These are phyloP conservation scores for Prinia subflava DNA, from an alignment of 2,113 vertebrate species.

Conservation along the genomic window DNA sequence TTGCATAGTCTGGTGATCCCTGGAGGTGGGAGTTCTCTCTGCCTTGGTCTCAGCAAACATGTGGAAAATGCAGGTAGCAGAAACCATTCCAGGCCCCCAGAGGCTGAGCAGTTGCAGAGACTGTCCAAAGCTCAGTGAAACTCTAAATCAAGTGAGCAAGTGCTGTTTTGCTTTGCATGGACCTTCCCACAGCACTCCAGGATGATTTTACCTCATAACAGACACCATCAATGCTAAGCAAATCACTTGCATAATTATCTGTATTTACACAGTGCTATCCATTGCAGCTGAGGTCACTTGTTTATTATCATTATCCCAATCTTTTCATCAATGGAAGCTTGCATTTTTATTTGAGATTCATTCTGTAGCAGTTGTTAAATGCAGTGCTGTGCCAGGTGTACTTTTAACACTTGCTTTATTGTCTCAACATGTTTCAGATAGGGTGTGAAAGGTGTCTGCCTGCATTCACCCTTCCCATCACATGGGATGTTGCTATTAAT, in stretches of 20 bases:
- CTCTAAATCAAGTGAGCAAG: background rate
- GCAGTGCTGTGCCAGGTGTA: background rate
- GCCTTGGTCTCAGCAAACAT: background rate
- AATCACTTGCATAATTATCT: conserved; percentile 12
- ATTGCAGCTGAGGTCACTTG: background rate
- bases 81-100: background rate
- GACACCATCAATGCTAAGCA: conserved; percentile 21
- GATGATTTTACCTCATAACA: background rate
- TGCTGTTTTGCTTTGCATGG: background rate
- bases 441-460: background rate
- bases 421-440: background rate
- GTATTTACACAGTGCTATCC: background rate
- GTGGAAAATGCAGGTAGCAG: background rate
- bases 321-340: background rate
- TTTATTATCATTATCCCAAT: background rate
- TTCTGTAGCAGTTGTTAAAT: background rate
- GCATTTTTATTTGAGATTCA: background rate
- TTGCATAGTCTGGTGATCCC: background rate
- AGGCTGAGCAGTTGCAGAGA: background rate
- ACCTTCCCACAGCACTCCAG: background rate
- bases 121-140: background rate
- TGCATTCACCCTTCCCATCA: background rate
- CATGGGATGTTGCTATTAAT: background rate
- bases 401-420: background rate
- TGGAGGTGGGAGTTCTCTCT: background rate